These are phyloP conservation scores for Coronaproctus castanopsis DNA, from an alignment of 2,888 invertebrate species.

Conservation along the genomic window DNA sequence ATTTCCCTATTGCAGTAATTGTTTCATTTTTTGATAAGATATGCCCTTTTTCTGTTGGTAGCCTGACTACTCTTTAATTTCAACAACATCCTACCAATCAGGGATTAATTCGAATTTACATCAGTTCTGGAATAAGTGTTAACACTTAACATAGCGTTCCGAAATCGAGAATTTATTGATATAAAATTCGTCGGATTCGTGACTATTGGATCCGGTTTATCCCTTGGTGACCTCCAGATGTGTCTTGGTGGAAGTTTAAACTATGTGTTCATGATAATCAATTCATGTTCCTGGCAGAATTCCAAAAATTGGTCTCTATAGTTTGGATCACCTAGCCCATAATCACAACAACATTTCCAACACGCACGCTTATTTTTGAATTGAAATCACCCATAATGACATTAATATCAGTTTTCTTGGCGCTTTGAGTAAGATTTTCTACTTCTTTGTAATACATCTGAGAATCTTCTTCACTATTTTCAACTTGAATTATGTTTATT, in stretches of 20 bases:
- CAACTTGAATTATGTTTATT: neutral
- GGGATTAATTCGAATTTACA: neutral
- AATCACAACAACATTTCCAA: neutral
- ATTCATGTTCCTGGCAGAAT: neutral
- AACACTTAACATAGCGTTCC: neutral
- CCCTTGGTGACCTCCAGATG: neutral
- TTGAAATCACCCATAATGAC: neutral
- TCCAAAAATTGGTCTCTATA: neutral
- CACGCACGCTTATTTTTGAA: neutral
- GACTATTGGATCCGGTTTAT: neutral
- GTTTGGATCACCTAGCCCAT: neutral
- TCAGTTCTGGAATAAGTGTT: neutral
- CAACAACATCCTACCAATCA: neutral
- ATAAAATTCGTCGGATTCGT: neutral
- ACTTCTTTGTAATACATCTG: neutral
- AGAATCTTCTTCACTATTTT: neutral
- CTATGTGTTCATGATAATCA: neutral
- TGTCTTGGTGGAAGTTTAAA: neutral
- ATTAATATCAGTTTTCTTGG: neutral
- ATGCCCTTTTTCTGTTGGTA: too few relatives aligned
- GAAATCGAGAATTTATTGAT: neutral
- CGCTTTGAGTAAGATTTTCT: neutral
- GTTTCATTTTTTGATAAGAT: too few relatives aligned
- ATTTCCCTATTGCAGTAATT: too few relatives aligned
- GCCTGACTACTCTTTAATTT: neutral